Evolutionary conservation across 2,888 invertebrate species (phyloP).

Genomic region (Mesochorus sp.): DNA sequence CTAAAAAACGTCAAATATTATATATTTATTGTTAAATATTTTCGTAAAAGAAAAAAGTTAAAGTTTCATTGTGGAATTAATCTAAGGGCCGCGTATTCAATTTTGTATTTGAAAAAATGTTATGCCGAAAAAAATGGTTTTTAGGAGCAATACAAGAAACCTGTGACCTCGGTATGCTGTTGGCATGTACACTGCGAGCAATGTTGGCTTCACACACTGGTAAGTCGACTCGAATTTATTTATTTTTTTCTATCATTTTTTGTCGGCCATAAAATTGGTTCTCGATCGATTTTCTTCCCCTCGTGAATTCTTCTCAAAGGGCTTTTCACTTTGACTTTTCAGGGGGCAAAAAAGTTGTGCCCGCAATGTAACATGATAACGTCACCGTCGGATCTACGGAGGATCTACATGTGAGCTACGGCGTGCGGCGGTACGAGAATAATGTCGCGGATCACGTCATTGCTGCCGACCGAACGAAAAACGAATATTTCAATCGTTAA

Average conservation of each 20-base stretch:
- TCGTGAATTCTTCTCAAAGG: too few relatives aligned
- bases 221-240: slow-evolving; percentile 75
- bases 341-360: slow-evolving; percentile 95
- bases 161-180: slow-evolving; percentile 96
- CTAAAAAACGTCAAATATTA: too few relatives aligned
- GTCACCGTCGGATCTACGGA: slow-evolving; percentile 91
- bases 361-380: slow-evolving; percentile 98
- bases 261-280: too few relatives aligned
- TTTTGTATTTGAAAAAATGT: slow-evolving; percentile 1
- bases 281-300: too few relatives aligned
- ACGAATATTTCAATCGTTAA: background rate
- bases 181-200: slow-evolving; percentile 98
- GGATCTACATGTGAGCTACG: slow-evolving; percentile 92
- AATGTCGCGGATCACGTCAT: too few relatives aligned
- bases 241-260: slow-evolving; percentile 5
- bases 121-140: background rate
- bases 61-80: too few relatives aligned
- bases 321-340: slow-evolving; percentile 69
- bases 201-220: slow-evolving; percentile 89
- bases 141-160: slow-evolving; percentile 90
- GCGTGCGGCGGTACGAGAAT: slow-evolving; percentile 16
- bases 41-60: background rate
- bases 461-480: background rate
- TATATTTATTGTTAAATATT: background rate
- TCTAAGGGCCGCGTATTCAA: too few relatives aligned